Conservation (phyloP, 2,888 invertebrate genomes). For the Drosophila conformis region DNA sequence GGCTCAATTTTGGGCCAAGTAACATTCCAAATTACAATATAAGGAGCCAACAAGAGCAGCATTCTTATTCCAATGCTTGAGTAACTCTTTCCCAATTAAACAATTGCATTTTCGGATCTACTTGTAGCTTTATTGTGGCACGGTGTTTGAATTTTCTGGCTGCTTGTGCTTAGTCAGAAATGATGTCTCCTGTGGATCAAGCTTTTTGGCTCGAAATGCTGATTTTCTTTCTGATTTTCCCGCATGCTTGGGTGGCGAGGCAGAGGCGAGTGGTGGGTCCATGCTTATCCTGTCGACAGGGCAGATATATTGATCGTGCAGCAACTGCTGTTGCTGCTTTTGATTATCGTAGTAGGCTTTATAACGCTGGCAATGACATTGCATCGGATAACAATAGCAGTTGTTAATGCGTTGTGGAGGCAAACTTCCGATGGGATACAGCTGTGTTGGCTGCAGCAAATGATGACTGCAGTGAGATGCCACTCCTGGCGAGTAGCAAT, state of each 20-base stretch:
- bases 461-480: conserved; percentile 14
- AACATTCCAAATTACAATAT: background rate
- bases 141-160: background rate
- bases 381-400: conserved; percentile 25
- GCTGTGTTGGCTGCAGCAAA: conserved; percentile 17
- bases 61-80: background rate
- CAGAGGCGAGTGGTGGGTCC: background rate
- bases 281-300: background rate
- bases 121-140: conserved; percentile 33
- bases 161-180: background rate
- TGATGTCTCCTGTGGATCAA: background rate
- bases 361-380: conserved; percentile 18
- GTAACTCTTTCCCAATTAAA: background rate
- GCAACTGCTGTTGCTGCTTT: conserved; percentile 16
- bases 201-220: background rate
- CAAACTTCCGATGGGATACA: conserved; percentile 11
- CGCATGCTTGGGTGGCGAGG: background rate
- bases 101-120: conserved; percentile 39
- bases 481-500: background rate
- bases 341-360: conserved; percentile 14
- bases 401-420: background rate
- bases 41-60: background rate
- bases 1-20: background rate
- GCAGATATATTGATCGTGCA: conserved; percentile 3
- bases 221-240: background rate